These are phyloP conservation scores for Yponomeuta plumbellus DNA, from an alignment of 2,888 invertebrate species.

Conservation along the genomic window DNA sequence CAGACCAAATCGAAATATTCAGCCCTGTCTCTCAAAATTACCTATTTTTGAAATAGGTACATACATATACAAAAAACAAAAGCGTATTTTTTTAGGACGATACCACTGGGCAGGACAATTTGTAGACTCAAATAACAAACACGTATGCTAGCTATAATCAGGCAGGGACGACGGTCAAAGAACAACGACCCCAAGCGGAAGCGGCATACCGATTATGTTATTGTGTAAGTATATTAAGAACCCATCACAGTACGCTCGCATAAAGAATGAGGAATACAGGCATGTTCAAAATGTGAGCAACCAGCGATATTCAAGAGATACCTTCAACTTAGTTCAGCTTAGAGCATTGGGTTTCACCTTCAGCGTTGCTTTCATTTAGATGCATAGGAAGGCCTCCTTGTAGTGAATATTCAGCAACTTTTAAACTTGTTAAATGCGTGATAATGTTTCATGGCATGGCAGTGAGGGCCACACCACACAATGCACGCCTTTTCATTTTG, in stretches of 20 bases:
- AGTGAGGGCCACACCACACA: conserved; percentile 46
- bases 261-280: not conserved
- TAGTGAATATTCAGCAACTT: conserved; percentile 24
- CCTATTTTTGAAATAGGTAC: no score
- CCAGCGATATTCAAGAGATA: no score
- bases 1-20: no score
- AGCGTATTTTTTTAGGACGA: no score
- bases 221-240: conserved; percentile 27
- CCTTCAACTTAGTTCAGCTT: no score
- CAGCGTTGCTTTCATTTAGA: not conserved
- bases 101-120: not conserved
- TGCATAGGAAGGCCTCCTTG: not conserved
- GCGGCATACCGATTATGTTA: conserved; percentile 33
- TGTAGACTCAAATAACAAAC: not conserved
- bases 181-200: conserved; percentile 42
- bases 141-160: conserved; percentile 28
- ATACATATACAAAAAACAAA: no score
- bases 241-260: conserved; percentile 4
- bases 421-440: conserved; percentile 66
- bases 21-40: no score
- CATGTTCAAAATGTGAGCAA: no score
- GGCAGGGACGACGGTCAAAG: conserved; percentile 42
- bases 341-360: no score
- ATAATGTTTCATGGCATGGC: conserved; percentile 34
- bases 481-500: conserved; percentile 58